A percentile compares a stretch with the other conserved stretches of the same genome.
Evolutionary conservation across 2,888 invertebrate species (phyloP).

Genomic region (Latrodectus hesperus): DNA sequence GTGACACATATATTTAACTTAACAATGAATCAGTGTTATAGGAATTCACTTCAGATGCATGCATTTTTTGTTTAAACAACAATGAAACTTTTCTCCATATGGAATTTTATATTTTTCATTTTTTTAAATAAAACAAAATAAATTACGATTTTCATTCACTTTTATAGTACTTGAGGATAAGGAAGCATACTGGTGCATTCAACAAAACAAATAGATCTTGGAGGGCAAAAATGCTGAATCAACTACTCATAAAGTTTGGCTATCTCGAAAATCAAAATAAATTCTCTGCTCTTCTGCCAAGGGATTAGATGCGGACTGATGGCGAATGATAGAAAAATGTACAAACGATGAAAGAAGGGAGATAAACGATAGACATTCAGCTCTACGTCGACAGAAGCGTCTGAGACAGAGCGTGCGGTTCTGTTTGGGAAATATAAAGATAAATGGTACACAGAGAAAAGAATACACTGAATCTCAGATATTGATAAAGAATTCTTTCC

Average conservation of each 20-base stretch:
- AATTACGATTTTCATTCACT: no score
- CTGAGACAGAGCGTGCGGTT: slow-evolving; percentile 15
- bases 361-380: slow-evolving; percentile 45
- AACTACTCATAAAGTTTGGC: background rate
- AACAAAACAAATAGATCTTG: no score
- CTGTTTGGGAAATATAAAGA: slow-evolving; percentile 53
- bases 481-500: slow-evolving; percentile 36
- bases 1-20: no score
- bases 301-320: slow-evolving; percentile 33
- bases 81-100: no score
- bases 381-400: slow-evolving; percentile 8
- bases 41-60: no score
- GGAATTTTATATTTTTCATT: no score
- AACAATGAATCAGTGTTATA: no score
- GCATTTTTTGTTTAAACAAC: no score
- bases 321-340: slow-evolving; percentile 4
- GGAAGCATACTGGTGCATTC: no score
- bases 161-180: no score
- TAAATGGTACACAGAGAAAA: slow-evolving; percentile 37
- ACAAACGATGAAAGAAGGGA: slow-evolving; percentile 31
- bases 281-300: slow-evolving; percentile 43
- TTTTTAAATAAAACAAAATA: no score
- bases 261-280: slow-evolving; percentile 59
- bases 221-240: no score
- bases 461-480: slow-evolving; percentile 22